These are phyloP conservation scores for Xiphophorus birchmanni DNA, from an alignment of 2,797 vertebrate species.

Conservation along the genomic window DNA sequence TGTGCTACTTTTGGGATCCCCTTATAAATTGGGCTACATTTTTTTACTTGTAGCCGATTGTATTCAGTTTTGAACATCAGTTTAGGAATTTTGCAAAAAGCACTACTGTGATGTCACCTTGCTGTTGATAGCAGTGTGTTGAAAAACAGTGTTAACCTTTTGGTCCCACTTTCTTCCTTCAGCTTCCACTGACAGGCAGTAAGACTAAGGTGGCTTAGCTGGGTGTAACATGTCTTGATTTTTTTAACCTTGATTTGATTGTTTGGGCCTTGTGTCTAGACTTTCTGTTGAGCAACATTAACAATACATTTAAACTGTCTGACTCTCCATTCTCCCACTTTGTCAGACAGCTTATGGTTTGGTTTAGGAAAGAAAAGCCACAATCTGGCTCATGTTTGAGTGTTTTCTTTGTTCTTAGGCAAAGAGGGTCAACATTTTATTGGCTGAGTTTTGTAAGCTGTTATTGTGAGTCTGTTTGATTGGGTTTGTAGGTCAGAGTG, in stretches of 20 bases:
- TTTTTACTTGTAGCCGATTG: background rate
- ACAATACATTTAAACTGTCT: constrained; percentile 46
- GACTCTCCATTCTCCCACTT: constrained; percentile 26
- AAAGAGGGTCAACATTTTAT: constrained; percentile 22
- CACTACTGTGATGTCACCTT: background rate
- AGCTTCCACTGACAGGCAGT: constrained; percentile 5
- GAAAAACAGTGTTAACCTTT: constrained; percentile 10
- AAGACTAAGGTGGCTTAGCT: constrained; percentile 4
- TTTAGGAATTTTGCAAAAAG: background rate
- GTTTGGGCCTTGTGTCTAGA: constrained; percentile 46
- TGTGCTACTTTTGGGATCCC: background rate
- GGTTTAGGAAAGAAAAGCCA: constrained; percentile 9
- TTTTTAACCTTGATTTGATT: constrained; percentile 13
- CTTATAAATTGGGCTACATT: background rate
- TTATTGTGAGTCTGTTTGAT: constrained; percentile 22
- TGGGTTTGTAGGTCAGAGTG: constrained; percentile 30
- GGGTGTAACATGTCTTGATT: constrained; percentile 6
- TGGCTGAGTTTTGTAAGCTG: constrained; percentile 29
- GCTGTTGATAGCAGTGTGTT: background rate
- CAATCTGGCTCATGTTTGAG: constrained; percentile 18
- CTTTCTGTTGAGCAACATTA: constrained; percentile 51
- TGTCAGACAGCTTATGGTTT: constrained; percentile 48
- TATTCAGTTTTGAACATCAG: background rate
- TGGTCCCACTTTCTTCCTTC: background rate
- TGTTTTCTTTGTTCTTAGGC: constrained; percentile 28